Base-by-base conservation (phyloP, 1,140 invertebrate genomes). In the Neotoxoptera formosana region DNA sequence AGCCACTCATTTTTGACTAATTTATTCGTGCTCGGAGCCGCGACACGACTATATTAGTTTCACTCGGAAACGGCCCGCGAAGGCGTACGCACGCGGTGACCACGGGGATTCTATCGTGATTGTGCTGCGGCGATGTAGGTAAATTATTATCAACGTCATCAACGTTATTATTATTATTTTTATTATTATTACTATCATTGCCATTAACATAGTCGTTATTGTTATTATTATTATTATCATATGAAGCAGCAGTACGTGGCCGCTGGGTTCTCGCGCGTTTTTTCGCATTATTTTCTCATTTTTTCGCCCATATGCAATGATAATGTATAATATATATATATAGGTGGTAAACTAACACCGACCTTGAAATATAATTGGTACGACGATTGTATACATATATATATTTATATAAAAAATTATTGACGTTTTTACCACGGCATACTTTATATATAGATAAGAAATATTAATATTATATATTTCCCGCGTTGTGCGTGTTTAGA, bases 1-100 rank as follows among this genome's bases (percentile, higher is more conserved):
- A 84, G 34, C 34, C 34, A 36, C 36, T 84, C 34, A 84, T 21
- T 41, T 84, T 41, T 41, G 81, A 84, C 81, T 84, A 45, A 84
- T 84, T 84, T 84, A 84, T 84, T 84, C 34, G 20, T 84, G 34
- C 21, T 21, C 21, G 41, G 8, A 9, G 36, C 41, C 81, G 36
- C 21, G 81, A 84, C 36, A 41, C 81, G 81, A 41, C 81, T 84
- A 21, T 84, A 84, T 84, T 45, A 84, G 81, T 84, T 45, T 84
- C 36, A 84, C 36, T 84, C 7, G 7, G 30, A 67, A 67, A 67
- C 6, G 25, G 30, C 30, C 11, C 60, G 14, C 1, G 30, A 67
- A 30, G 30, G 30, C 60, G 41, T 41, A 11, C 60, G 23, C 8
- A 11, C 60, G 23, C 8, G 21, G 21, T 23, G 81, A 84, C 81